These are phyloP conservation scores for Micrastur ruficollis DNA, from an alignment of 2,797 vertebrate genomes.

Conservation along the genomic window DNA sequence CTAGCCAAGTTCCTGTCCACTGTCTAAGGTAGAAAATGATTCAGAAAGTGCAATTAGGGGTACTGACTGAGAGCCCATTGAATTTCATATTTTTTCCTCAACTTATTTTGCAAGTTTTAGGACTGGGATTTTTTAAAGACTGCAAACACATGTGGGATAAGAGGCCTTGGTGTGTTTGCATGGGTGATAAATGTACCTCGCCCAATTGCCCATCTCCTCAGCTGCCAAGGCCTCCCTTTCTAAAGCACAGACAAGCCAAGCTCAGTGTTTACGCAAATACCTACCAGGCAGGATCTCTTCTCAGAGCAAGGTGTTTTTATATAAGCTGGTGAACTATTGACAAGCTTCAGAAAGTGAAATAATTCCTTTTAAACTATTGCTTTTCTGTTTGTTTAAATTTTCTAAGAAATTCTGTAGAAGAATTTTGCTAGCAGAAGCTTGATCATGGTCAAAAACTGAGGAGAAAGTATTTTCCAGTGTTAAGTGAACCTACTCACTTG, in stretches of 20 bases:
- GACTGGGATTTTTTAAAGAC: background rate
- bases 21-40: background rate
- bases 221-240: background rate
- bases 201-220: background rate
- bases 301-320: background rate
- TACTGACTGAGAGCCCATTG: background rate
- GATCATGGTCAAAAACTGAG: background rate
- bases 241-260: background rate
- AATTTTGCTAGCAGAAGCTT: background rate
- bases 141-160: background rate
- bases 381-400: background rate
- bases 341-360: background rate
- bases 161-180: background rate
- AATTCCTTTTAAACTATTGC: background rate
- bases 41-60: background rate
- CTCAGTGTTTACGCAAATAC: background rate
- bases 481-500: background rate
- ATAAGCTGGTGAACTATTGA: background rate
- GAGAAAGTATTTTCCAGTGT: background rate
- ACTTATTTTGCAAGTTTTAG: background rate
- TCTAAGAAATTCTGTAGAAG: background rate
- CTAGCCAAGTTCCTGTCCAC: background rate
- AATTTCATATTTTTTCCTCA: background rate
- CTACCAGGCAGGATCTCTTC: background rate
- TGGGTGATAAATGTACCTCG: background rate